These are phyloP conservation scores for Bradynema listronoti DNA, from an alignment of 1,140 invertebrate genomes.

Conservation along the genomic window DNA sequence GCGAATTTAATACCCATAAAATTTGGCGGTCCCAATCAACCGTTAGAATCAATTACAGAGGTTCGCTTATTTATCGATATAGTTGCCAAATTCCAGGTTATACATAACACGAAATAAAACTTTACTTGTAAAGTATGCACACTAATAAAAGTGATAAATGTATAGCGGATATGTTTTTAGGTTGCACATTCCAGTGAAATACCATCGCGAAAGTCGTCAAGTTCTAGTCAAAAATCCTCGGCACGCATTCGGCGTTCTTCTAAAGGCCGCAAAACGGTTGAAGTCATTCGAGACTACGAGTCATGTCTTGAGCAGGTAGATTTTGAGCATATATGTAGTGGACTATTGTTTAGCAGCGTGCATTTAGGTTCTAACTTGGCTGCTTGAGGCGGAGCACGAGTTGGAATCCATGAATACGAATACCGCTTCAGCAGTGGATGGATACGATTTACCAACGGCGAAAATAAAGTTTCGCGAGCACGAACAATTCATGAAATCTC, in stretches of 20 bases:
- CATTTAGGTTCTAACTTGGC: constrained; percentile 47
- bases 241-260: constrained; percentile 21
- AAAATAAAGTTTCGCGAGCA: constrained; percentile 51
- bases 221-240: constrained; percentile 39
- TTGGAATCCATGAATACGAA: constrained; percentile 13
- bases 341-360: no score
- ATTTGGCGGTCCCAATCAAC: no score
- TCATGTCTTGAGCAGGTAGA: constrained; percentile 45
- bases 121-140: no score
- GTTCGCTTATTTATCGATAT: no score
- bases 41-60: no score
- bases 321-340: no score
- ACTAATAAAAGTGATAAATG: no score
- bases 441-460: constrained; percentile 34
- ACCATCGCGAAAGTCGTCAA: constrained; percentile 49
- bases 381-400: constrained; percentile 39
- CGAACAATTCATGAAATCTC: constrained; percentile 48
- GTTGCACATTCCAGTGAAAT: no score
- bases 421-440: constrained; percentile 24
- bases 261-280: constrained; percentile 44
- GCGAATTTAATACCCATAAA: no score
- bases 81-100: no score
- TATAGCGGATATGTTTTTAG: no score
- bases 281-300: constrained; percentile 46
- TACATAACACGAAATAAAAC: no score